Evolutionary conservation across 2,888 invertebrate species (phyloP), one percentile per base, ranked within the genome.

Genomic region (Gortyna flavago): DNA sequence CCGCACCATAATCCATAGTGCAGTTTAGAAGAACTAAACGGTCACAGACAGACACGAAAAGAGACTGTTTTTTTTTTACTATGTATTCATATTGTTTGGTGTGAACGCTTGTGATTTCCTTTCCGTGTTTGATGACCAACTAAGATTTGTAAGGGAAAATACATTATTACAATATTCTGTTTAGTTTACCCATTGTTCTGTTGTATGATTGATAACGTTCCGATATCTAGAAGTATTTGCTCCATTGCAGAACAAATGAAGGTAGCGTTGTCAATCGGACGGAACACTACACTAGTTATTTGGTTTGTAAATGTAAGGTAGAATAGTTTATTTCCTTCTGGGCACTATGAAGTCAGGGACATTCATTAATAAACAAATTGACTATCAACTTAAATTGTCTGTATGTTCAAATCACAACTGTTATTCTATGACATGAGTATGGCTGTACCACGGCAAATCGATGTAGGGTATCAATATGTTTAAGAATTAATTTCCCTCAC

Each of bases 171-270:
- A 48, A 25, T 61, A 62, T 66, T 29, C 29, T 61, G 38, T 51
- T 41, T 16, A 16, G 38, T 51, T 41, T 16, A 16, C 16, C n/a
- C 38, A 48, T 66, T 38, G 13, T 54, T 16, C 32, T 32, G 5
- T 16, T n/a, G 59, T n/a, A 38, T 54, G 35, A 1, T 44, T 21
- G 25, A 66, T 38, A 70, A 18, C 7, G 51, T 59, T 32, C 7
- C 29, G 35, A 59, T 81, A 68, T 77, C 62, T 71, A 6, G 66
- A 13, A 62, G 59, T 72, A 35, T 81, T 54, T 77, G 77, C 81
- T 81, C 65, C 64, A 69, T 11, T 81, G 77, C 64, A 81, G 68
- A 64, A 64, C 62, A 81, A 81, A 72, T 68, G 16, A 65, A 68
- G 54, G 18, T 18, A 57, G 57, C 51, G n/a, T 64, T 38, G 64